Evolutionary conservation across 2,797 vertebrate genomes (phyloP).

Genomic region (Podarcis siculus): DNA sequence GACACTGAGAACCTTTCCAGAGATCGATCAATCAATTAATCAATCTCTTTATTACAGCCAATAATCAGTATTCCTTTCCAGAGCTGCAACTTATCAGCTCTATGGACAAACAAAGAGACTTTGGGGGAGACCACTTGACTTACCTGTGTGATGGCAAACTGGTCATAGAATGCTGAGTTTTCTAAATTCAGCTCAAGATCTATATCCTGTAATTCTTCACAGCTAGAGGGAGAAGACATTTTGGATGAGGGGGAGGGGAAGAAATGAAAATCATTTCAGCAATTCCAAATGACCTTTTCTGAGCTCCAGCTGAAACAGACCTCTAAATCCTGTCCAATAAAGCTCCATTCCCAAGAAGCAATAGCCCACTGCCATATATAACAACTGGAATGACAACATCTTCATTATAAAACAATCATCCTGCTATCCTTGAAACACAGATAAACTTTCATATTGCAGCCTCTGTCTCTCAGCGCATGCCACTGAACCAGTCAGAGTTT

Average conservation of each 20-base stretch:
- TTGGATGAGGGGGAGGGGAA: neutral
- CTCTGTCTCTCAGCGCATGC: neutral
- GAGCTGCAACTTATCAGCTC: neutral
- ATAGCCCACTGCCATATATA: neutral
- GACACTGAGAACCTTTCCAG: neutral
- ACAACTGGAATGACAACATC: neutral
- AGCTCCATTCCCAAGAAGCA: neutral
- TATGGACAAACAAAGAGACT: neutral
- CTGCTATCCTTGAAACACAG: conserved; percentile 8
- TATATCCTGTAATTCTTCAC: conserved; percentile 91
- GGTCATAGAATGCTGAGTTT: conserved; percentile 95
- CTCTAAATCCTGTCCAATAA: neutral
- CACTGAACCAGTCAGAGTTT: neutral
- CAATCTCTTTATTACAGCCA: no score
- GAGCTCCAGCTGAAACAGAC: conserved; percentile 33
- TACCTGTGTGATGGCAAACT: conserved; percentile 96
- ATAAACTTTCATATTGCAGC: neutral
- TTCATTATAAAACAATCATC: conserved; percentile 21
- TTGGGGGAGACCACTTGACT: conserved; percentile 18
- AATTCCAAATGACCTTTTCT: conserved; percentile 1
- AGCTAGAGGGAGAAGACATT: conserved; percentile 79
- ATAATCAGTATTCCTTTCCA: neutral
- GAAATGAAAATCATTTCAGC: conserved; percentile 46
- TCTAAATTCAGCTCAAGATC: conserved; percentile 91
- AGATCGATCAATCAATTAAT: neutral